Evolutionary conservation across 2,888 invertebrate species (phyloP).

Genomic region (Tolmerus cingulatus): DNA sequence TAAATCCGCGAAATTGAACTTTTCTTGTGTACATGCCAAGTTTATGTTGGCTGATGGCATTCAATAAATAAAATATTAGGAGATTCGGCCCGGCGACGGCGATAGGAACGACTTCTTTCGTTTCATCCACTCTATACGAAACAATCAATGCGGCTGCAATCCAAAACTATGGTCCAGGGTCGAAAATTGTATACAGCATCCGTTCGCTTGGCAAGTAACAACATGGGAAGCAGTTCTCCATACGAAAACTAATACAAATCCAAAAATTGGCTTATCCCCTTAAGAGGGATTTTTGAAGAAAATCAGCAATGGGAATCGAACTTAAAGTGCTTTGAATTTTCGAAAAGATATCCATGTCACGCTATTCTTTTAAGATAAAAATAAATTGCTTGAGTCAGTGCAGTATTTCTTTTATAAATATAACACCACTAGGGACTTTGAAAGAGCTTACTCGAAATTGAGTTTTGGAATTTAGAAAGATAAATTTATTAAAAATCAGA

Average conservation of each 20-base stretch:
- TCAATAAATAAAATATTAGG: constrained; percentile 28
- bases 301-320: not conserved
- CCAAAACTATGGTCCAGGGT: not conserved
- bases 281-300: not conserved
- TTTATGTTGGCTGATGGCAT: constrained; percentile 14
- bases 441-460: not conserved
- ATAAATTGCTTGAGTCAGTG: not conserved
- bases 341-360: not conserved
- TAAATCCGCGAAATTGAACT: constrained; percentile 35
- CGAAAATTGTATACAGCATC: not conserved
- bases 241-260: not conserved
- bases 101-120: not conserved
- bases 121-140: not conserved
- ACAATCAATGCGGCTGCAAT: not conserved
- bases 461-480: not conserved
- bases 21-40: constrained; percentile 31
- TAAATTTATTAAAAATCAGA: too few relatives aligned
- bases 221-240: not conserved
- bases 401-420: not conserved
- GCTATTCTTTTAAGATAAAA: not conserved
- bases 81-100: not conserved
- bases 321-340: not conserved
- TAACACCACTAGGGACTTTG: not conserved
- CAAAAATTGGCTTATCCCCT: not conserved
- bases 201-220: not conserved